These are phyloP conservation scores for Thalassophryne amazonica DNA, from an alignment of 2,797 vertebrate genomes.

Conservation along the genomic window DNA sequence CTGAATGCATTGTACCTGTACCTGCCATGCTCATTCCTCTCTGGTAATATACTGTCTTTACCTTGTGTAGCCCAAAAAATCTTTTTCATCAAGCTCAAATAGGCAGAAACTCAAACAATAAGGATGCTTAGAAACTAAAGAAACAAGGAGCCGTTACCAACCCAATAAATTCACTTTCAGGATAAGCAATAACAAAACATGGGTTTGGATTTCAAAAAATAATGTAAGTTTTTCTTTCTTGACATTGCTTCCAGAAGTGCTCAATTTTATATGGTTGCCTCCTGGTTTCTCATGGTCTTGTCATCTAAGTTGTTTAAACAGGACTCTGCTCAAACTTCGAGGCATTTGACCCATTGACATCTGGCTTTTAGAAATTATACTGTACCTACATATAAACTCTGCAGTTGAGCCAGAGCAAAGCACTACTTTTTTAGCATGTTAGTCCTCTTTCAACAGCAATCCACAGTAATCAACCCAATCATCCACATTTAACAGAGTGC, in stretches of 20 bases:
- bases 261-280: neutral
- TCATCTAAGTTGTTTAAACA: neutral
- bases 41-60: neutral
- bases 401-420: neutral
- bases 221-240: neutral
- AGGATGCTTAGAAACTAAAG: neutral
- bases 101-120: neutral
- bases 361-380: constrained; percentile 1
- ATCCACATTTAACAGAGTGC: neutral
- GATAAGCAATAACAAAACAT: neutral
- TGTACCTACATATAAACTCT: neutral
- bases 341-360: neutral
- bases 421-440: neutral
- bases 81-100: too few relatives aligned
- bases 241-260: neutral
- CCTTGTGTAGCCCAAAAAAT: neutral
- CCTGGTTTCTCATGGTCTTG: neutral
- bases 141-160: neutral
- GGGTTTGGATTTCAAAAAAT: neutral
- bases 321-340: neutral
- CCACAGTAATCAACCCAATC: neutral
- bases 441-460: neutral
- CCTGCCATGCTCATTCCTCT: constrained; percentile 23
- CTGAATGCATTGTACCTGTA: neutral
- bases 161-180: neutral